phyloP scores from a whole-genome alignment of 2,797 vertebrate species.

The Spinibarbus caldwelli region DNA sequence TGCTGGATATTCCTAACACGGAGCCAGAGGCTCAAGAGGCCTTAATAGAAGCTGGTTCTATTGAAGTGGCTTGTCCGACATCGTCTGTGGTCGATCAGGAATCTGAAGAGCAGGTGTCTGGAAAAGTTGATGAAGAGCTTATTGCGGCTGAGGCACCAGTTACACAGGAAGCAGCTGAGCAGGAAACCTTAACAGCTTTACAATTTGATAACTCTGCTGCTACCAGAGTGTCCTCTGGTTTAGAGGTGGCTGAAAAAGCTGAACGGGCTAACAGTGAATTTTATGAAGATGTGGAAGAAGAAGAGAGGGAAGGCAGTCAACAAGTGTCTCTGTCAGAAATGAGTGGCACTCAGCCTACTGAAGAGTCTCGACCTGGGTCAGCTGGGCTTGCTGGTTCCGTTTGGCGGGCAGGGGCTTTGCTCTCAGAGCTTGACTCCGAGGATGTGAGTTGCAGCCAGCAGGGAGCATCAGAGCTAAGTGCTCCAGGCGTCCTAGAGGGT shows the following conservation, averaged over 20 bases:
- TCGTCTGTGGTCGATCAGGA: conserved; percentile 18
- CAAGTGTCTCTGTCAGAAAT: conserved; percentile 81
- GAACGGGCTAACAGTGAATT: conserved; percentile 63
- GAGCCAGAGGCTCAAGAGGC: conserved; percentile 37
- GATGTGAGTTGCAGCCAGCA: conserved; percentile 83
- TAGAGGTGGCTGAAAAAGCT: conserved; percentile 55
- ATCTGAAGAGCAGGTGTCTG: conserved; percentile 7
- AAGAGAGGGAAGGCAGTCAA: conserved; percentile 78
- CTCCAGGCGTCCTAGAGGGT: conserved; percentile 80
- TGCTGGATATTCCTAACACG: conserved; percentile 54
- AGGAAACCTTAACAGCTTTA: conserved; percentile 51
- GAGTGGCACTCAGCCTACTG: conserved; percentile 82
- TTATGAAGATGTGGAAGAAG: conserved; percentile 74
- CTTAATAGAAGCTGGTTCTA: conserved; percentile 43
- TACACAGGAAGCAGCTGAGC: conserved; percentile 33
- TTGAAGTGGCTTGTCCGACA: conserved; percentile 48
- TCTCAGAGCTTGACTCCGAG: conserved; percentile 81
- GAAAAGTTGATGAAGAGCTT: conserved; percentile 18
- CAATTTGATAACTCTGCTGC: conserved; percentile 25
- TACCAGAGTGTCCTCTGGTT: background rate
- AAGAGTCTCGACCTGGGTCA: conserved; percentile 79
- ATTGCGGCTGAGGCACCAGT: conserved; percentile 52
- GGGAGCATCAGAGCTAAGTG: conserved; percentile 79
- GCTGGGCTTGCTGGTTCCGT: conserved; percentile 70
- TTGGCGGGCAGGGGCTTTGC: conserved; percentile 72